A percentile compares a stretch with the other conserved stretches of the same genome.
phyloP scores from a whole-genome alignment of 2,113 vertebrate genomes.

The Pangasianodon gigas region DNA sequence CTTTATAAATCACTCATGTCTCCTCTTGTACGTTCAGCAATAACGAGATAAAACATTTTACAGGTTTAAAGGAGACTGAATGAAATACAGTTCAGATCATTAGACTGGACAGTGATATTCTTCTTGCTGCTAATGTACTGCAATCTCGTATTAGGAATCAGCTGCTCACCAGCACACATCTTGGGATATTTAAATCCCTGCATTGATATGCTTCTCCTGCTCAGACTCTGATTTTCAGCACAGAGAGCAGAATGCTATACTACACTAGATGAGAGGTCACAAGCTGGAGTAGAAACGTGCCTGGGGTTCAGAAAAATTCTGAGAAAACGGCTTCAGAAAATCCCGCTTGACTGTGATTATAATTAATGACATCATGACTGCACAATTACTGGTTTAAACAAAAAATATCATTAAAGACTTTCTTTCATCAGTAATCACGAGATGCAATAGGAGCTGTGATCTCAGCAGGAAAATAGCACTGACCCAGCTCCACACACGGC shows the following conservation, averaged over 20 bases:
- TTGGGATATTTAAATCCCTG: conserved; percentile 30
- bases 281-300: not conserved
- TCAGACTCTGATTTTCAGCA: conserved; percentile 14
- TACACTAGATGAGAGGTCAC: conserved; percentile 3
- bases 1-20: not conserved
- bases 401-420: not conserved
- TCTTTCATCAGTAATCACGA: not conserved
- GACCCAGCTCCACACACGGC: not conserved
- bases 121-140: not conserved
- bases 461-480: not conserved
- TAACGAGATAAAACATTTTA: not conserved
- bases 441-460: not conserved
- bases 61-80: not conserved
- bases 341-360: not conserved
- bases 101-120: conserved; percentile 15
- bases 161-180: conserved; percentile 4
- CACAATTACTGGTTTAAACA: not conserved
- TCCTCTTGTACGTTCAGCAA: not conserved
- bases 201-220: conserved; percentile 9
- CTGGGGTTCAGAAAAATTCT: not conserved
- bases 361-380: not conserved
- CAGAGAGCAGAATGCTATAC: not conserved
- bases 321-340: not conserved
- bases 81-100: not conserved
- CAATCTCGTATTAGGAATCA: conserved; percentile 5